Evolutionary conservation across 2,113 vertebrate species (phyloP).

Genomic region (Pseudopipra pipra): DNA sequence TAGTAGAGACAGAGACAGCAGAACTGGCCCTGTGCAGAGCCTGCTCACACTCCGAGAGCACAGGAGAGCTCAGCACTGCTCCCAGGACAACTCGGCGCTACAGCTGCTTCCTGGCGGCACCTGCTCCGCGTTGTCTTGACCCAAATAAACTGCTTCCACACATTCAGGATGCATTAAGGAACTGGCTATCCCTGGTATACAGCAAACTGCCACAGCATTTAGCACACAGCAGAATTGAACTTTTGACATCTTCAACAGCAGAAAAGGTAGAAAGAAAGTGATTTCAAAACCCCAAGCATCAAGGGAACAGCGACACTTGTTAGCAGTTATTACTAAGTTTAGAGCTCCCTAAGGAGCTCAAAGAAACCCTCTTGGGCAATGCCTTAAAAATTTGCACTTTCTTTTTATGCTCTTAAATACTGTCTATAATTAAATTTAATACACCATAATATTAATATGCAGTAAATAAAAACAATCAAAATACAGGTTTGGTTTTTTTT

Average conservation of each 20-base stretch:
- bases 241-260: not conserved
- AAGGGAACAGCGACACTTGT: not conserved
- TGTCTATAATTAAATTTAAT: not conserved
- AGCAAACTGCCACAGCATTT: not conserved
- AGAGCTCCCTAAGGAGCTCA: not conserved
- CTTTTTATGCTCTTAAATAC: not conserved
- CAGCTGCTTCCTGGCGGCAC: not conserved
- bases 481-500: not conserved
- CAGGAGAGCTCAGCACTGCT: not conserved
- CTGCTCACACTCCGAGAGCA: not conserved
- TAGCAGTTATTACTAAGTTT: not conserved
- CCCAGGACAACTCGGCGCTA: not conserved
- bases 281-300: not conserved
- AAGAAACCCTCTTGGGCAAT: not conserved
- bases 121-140: accelerated
- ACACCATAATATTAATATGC: not conserved
- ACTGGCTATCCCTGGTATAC: not conserved
- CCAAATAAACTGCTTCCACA: not conserved
- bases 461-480: not conserved
- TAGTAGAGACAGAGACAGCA: not conserved
- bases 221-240: not conserved
- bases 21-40: not conserved
- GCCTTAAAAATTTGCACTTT: not conserved
- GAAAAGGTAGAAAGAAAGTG: not conserved
- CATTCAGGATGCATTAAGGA: not conserved